Base-by-base conservation (phyloP, 2,888 invertebrate genomes). In the Temnothorax ravouxi region DNA sequence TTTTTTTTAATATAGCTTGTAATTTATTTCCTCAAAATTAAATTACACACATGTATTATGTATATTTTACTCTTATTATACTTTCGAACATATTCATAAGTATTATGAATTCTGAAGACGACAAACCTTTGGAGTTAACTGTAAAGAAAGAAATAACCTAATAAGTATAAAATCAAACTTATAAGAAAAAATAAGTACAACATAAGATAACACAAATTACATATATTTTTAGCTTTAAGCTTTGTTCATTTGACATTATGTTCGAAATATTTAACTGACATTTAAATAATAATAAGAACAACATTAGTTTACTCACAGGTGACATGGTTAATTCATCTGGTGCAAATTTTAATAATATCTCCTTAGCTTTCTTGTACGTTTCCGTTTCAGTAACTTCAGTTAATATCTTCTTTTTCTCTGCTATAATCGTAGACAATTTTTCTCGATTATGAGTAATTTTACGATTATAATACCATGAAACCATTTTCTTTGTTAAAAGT, bases 351-450 rank as follows among this genome's bases (percentile, higher is more conserved):
- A 98, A 97, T 83, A 99, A 95, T 90, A 99, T 98, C 94, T 97
- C 97, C 94, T 97, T 98, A 6, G 99, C 99, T 71, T 97, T 98
- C 96, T 99, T 99, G 94, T 99, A 99, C 0, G 99, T 99, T 95
- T 99, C 99, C 54, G 97, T 99, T 93, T 99, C 99, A 97, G 98
- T 99, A 50, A 99, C 99, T 93, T 98, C 97, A 93, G 99, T 99
- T 82, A 99, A 95, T 88, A 99, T 97, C 94, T 97, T 97, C 94
- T 97, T 97, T 93, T 98, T 99, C 92, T 98, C 97, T n/a, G 96
- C 96, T 90, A 97, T 96, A 95, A 99, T 96, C 77, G 96, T 96
- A 67, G 95, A 95, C 56, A 98, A 95, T 94, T 97, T 97, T 81
- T 96, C 95, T 93, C 97, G 97, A 95, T 98, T 98, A 93, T 96